Conservation (phyloP, 92 coral and sea anemone genomes). For the Epizoanthus ramosus region DNA sequence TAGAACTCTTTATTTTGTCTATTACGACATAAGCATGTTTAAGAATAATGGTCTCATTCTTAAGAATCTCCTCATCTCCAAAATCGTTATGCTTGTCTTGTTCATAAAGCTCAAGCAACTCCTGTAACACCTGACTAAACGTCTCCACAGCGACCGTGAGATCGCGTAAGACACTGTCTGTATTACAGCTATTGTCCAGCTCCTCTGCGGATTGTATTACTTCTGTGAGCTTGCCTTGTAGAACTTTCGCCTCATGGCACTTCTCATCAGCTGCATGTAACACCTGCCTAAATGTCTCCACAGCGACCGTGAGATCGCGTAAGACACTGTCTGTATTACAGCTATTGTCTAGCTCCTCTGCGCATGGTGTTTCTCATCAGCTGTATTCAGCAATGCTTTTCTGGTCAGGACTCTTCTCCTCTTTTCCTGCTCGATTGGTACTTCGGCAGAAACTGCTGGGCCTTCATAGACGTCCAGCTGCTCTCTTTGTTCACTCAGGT, state of each 20-base stretch:
- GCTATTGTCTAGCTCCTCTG: slow-evolving; percentile 33
- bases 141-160: slow-evolving; percentile 26
- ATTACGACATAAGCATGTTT: too few relatives aligned
- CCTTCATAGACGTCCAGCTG: slow-evolving; percentile 11
- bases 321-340: slow-evolving; percentile 31
- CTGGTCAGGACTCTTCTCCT: slow-evolving; percentile 42
- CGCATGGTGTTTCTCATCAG: slow-evolving; percentile 41
- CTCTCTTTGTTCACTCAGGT: background rate
- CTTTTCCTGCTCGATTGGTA: slow-evolving; percentile 22
- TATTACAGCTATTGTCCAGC: slow-evolving; percentile 35
- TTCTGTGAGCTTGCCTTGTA: slow-evolving; percentile 18
- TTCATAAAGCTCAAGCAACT: too few relatives aligned
- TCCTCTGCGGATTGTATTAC: slow-evolving; percentile 36
- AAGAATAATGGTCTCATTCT: too few relatives aligned
- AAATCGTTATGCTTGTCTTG: too few relatives aligned
- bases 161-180: slow-evolving; percentile 28
- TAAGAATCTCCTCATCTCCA: slow-evolving; percentile 37
- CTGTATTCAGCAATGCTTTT: slow-evolving; percentile 32
- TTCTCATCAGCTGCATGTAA: slow-evolving; percentile 33
- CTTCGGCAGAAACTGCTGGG: background rate
- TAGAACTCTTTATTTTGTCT: slow-evolving; percentile 37
- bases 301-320: slow-evolving; percentile 28
- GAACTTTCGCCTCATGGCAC: slow-evolving; percentile 18
- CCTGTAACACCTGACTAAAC: too few relatives aligned
- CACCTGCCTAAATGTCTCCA: slow-evolving; percentile 32